A percentile compares a stretch with the other conserved stretches of the same genome.
Conservation (phyloP, 2,113 vertebrate species). For the Amphilophus citrinellus region DNA sequence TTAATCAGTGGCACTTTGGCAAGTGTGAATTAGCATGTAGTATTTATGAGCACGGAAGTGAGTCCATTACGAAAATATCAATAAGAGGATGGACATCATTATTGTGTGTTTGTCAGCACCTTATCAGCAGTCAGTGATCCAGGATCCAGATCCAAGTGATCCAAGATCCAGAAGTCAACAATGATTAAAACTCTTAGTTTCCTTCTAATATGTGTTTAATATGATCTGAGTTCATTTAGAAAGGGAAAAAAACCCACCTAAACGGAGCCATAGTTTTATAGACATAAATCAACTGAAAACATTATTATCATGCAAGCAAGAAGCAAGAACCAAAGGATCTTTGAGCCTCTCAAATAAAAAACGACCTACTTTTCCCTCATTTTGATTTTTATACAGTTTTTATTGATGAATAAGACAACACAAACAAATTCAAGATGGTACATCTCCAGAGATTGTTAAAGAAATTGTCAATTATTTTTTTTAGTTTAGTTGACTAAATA, state of each 20-base stretch:
- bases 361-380: no score
- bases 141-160: background rate
- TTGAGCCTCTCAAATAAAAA: no score
- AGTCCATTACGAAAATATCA: constrained; percentile 44
- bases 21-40: constrained; percentile 9
- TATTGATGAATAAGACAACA: no score
- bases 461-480: no score
- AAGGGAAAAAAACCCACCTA: background rate
- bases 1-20: constrained; percentile 41
- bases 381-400: no score
- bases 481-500: background rate
- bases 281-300: background rate
- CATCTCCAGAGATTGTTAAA: background rate
- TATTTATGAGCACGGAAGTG: constrained; percentile 40
- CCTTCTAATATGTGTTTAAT: background rate
- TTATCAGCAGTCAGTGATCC: constrained; percentile 20
- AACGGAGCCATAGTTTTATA: background rate
- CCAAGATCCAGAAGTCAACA: background rate
- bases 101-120: constrained; percentile 22
- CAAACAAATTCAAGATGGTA: background rate
- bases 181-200: background rate
- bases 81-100: constrained; percentile 45
- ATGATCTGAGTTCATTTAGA: background rate
- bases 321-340: no score
- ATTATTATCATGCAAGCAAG: background rate